Conservation (phyloP, 2,888 invertebrate species). For the Carcina quercana region DNA sequence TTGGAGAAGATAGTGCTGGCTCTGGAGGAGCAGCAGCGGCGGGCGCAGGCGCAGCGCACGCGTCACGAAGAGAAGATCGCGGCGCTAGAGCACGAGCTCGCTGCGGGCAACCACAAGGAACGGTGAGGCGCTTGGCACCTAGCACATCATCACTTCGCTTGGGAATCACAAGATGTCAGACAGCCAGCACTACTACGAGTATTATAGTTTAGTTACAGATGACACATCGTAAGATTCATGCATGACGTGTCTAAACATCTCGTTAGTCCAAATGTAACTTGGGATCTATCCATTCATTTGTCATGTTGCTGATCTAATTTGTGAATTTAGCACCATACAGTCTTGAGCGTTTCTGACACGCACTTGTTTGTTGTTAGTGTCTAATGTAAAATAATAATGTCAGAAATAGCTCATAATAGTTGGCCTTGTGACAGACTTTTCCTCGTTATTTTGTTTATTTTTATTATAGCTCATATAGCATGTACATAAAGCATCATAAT, state of each 20-base stretch:
- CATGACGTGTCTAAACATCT: no score
- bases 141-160: not conserved
- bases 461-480: no score
- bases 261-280: no score
- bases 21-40: slow-evolving; percentile 72
- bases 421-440: no score
- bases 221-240: not conserved
- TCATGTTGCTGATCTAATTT: no score
- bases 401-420: no score
- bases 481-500: no score
- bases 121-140: slow-evolving; percentile 28
- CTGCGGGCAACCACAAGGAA: slow-evolving; percentile 51
- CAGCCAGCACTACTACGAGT: not conserved
- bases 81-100: slow-evolving; percentile 68
- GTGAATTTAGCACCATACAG: no score
- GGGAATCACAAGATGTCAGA: slow-evolving; percentile 1
- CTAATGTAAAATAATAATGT: no score
- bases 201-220: not conserved
- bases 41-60: slow-evolving; percentile 74
- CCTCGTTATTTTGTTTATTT: no score
- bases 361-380: no score
- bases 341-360: no score
- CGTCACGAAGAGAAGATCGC: slow-evolving; percentile 75
- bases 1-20: slow-evolving; percentile 72
- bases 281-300: not conserved